Evolutionary conservation across 2,888 invertebrate genomes (phyloP).

Genomic region (Oligia strigilis): DNA sequence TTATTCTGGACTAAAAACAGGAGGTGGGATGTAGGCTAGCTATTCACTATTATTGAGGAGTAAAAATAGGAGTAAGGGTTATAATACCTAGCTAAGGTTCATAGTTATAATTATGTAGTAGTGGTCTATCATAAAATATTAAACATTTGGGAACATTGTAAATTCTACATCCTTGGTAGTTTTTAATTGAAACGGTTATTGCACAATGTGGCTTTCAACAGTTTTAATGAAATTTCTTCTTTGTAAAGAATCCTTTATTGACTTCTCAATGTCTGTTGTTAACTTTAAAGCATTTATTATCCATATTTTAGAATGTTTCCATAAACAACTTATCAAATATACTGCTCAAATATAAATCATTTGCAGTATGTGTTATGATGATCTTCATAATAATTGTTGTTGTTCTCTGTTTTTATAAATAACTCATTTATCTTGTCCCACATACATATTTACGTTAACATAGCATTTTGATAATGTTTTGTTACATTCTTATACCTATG

Average conservation of each 20-base stretch:
- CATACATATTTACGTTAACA: not conserved
- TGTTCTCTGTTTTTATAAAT: conserved; percentile 40
- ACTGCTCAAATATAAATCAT: conserved; percentile 4
- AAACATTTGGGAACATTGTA: conserved; percentile 9
- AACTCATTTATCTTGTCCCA: conserved; percentile 41
- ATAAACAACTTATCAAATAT: not conserved
- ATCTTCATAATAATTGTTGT: conserved; percentile 13
- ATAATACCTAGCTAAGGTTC: conserved; percentile 6
- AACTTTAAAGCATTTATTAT: not conserved
- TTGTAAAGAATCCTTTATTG: not conserved
- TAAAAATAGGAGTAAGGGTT: not conserved
- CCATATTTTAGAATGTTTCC: not conserved
- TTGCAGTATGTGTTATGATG: not conserved
- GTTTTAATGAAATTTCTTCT: conserved; percentile 8
- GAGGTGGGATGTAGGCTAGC: not conserved
- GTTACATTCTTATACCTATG: not conserved
- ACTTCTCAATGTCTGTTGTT: not conserved
- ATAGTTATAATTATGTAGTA: not conserved
- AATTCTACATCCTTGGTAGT: not conserved
- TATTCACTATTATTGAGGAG: not conserved
- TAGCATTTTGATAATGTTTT: conserved; percentile 12
- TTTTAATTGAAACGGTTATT: conserved; percentile 3
- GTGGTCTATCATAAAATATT: not conserved
- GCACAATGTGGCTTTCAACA: not conserved
- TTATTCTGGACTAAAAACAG: conserved; percentile 9